These are phyloP conservation scores for Triplophysa dalaica DNA, from an alignment of 2,113 vertebrate species.

Conservation along the genomic window DNA sequence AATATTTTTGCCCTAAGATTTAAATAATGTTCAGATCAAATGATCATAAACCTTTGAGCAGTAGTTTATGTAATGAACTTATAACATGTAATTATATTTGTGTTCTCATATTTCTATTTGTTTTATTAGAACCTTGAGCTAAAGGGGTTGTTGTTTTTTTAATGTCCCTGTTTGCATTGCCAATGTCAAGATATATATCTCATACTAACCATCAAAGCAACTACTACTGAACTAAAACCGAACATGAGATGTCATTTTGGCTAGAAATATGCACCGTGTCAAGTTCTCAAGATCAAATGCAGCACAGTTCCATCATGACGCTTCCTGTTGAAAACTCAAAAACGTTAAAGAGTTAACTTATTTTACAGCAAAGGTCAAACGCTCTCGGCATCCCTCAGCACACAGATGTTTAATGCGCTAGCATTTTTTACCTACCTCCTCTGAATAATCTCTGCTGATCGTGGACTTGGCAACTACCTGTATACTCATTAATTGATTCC, in stretches of 20 bases:
- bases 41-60: too few relatives aligned
- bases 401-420: slow-evolving; percentile 29
- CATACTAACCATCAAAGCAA: slow-evolving; percentile 30
- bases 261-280: background rate
- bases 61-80: too few relatives aligned
- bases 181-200: slow-evolving; percentile 12
- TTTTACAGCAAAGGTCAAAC: slow-evolving; percentile 35
- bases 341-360: slow-evolving; percentile 30
- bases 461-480: slow-evolving; percentile 44
- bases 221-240: slow-evolving; percentile 22
- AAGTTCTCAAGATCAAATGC: too few relatives aligned
- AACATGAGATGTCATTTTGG: slow-evolving; percentile 11
- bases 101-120: too few relatives aligned
- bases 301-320: background rate
- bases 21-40: too few relatives aligned
- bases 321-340: background rate
- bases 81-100: too few relatives aligned
- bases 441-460: slow-evolving; percentile 45
- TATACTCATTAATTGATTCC: slow-evolving; percentile 46
- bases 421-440: slow-evolving; percentile 25
- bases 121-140: slow-evolving; percentile 1
- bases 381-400: slow-evolving; percentile 23
- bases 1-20: too few relatives aligned
- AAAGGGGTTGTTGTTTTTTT: slow-evolving; percentile 5
- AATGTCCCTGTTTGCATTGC: background rate